Evolutionary conservation across 2,113 vertebrate genomes (phyloP).

Genomic region (Coreoperca whiteheadi): DNA sequence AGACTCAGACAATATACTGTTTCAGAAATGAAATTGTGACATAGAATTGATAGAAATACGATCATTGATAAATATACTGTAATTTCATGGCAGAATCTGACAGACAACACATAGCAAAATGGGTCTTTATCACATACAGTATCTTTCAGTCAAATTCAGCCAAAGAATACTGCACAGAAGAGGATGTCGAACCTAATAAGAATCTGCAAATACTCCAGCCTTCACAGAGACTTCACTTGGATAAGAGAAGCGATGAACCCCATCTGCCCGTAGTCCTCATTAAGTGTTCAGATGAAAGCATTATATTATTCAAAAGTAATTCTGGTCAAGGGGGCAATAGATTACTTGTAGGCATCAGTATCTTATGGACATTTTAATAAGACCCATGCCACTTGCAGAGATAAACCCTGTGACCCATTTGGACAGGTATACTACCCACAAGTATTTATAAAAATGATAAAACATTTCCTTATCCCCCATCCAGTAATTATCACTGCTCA

Average conservation of each 20-base stretch:
- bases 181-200: conserved; percentile 11
- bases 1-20: not conserved
- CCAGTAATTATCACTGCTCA: not conserved
- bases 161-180: not conserved
- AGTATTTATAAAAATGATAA: no score
- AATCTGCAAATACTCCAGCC: not conserved
- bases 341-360: conserved; percentile 8
- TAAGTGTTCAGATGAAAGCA: conserved; percentile 1
- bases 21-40: not conserved
- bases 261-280: not conserved
- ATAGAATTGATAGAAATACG: not conserved
- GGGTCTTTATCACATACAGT: not conserved
- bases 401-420: not conserved
- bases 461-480: no score
- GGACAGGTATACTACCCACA: not conserved
- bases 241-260: not conserved
- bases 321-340: conserved; percentile 7
- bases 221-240: not conserved
- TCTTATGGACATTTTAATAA: conserved; percentile 20
- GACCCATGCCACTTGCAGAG: not conserved
- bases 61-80: not conserved
- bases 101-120: not conserved
- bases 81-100: not conserved
- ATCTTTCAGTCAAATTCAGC: not conserved
- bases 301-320: conserved; percentile 15